Evolutionary conservation across 2,797 vertebrate species (phyloP).

Genomic region (Sebastes reedi): DNA sequence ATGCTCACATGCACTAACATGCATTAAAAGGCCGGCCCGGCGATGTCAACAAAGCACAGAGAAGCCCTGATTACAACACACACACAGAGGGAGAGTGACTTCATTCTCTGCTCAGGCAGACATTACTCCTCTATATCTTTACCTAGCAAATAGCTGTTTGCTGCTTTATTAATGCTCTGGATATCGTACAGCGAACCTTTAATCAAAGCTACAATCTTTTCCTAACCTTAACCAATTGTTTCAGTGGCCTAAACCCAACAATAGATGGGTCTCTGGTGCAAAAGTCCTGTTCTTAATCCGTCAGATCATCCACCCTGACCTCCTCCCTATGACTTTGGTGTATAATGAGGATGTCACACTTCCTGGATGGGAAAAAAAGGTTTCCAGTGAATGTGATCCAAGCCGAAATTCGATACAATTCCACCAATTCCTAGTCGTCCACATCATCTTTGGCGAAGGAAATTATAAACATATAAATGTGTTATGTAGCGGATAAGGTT

Average conservation of each 20-base stretch:
- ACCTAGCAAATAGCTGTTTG: too few species aligned
- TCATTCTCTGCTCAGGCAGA: too few species aligned
- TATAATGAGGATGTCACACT: conserved; percentile 3
- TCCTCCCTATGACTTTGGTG: neutral
- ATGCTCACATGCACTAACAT: too few species aligned
- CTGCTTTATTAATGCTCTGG: too few species aligned
- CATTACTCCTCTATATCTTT: too few species aligned
- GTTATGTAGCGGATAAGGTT: neutral
- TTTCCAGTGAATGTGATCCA: neutral
- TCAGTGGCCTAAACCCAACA: neutral
- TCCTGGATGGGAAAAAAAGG: neutral
- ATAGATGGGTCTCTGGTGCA: neutral
- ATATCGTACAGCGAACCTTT: too few species aligned
- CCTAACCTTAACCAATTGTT: neutral
- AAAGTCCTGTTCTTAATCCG: neutral
- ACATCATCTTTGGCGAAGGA: neutral
- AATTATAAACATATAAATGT: neutral
- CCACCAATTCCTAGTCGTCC: neutral
- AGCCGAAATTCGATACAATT: neutral
- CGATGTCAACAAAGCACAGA: too few species aligned
- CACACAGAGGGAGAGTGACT: too few species aligned
- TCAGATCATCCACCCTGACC: neutral
- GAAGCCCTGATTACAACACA: too few species aligned
- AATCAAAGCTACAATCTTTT: too few species aligned
- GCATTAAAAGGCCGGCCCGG: too few species aligned